These are phyloP conservation scores for Grus americana DNA, from an alignment of 2,113 vertebrate species.

Conservation along the genomic window DNA sequence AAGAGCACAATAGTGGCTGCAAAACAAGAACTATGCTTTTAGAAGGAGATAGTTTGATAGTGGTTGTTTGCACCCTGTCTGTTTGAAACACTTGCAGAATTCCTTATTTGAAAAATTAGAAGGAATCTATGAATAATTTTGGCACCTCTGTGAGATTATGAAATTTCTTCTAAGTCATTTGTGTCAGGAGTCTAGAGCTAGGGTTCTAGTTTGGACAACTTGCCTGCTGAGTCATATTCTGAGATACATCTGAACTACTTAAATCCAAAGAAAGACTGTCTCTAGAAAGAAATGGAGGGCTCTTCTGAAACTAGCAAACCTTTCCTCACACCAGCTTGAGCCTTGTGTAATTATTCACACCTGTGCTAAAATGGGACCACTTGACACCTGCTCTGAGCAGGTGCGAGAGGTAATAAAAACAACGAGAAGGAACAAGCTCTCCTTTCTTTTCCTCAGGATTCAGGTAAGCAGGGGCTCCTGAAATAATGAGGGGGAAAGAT, in stretches of 20 bases:
- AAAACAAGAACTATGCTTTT: background rate
- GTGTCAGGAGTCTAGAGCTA: background rate
- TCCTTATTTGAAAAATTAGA: background rate
- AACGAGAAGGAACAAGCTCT: rapidly evolving
- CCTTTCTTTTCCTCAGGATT: background rate
- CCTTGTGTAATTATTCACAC: background rate
- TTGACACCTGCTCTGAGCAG: background rate
- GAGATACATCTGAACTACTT: background rate
- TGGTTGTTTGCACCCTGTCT: background rate
- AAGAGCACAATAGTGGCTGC: background rate
- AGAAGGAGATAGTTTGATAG: background rate
- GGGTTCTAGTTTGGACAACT: background rate
- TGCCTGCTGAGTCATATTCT: background rate
- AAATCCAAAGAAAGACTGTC: background rate
- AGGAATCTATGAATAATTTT: background rate
- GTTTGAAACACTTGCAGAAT: background rate
- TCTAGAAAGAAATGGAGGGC: background rate
- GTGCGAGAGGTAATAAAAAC: background rate
- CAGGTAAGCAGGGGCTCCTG: rapidly evolving
- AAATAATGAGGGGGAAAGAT: rapidly evolving
- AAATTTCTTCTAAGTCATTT: background rate
- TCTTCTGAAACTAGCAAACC: background rate
- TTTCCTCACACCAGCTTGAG: background rate
- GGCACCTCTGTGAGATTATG: background rate
- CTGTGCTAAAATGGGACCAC: background rate